Evolutionary conservation across 2,888 invertebrate species (phyloP).

Genomic region (Ferrisia virgata): DNA sequence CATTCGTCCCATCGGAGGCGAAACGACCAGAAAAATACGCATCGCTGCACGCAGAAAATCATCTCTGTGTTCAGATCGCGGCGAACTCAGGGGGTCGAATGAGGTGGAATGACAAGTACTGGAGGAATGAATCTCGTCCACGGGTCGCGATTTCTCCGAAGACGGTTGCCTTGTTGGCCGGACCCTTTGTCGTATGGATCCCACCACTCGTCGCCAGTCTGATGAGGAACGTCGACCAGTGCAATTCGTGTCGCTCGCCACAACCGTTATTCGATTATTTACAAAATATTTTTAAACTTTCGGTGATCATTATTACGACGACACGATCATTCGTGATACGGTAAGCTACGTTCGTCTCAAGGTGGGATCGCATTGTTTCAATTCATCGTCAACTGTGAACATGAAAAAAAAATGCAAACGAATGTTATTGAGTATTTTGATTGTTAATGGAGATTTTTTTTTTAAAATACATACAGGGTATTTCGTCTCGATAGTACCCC

Average conservation of each 20-base stretch:
- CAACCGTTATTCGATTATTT: neutral
- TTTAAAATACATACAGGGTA: too few species aligned
- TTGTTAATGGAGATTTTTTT: too few species aligned
- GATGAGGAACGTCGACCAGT: slow-evolving; percentile 38
- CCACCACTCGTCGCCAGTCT: slow-evolving; percentile 42
- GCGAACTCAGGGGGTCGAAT: slow-evolving; percentile 56
- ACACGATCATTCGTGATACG: neutral
- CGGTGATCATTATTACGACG: neutral
- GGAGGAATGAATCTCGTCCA: slow-evolving; percentile 33
- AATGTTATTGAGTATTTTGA: too few species aligned
- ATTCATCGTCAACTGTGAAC: too few species aligned
- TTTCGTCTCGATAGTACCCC: too few species aligned
- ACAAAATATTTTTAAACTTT: neutral
- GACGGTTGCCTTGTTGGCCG: slow-evolving; percentile 30
- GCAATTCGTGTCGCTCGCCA: slow-evolving; percentile 38
- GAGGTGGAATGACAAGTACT: slow-evolving; percentile 40
- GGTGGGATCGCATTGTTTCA: too few species aligned
- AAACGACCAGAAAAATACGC: slow-evolving; percentile 71
- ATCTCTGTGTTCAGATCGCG: slow-evolving; percentile 30
- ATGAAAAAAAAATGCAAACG: too few species aligned
- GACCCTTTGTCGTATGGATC: slow-evolving; percentile 36
- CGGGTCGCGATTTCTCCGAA: slow-evolving; percentile 29
- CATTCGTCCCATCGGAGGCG: slow-evolving; percentile 63
- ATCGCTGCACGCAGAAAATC: slow-evolving; percentile 70
- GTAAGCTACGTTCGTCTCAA: too few species aligned